These are phyloP conservation scores for Gyrodactylus salaris DNA, from an alignment of 1,140 invertebrate genomes.

Conservation along the genomic window DNA sequence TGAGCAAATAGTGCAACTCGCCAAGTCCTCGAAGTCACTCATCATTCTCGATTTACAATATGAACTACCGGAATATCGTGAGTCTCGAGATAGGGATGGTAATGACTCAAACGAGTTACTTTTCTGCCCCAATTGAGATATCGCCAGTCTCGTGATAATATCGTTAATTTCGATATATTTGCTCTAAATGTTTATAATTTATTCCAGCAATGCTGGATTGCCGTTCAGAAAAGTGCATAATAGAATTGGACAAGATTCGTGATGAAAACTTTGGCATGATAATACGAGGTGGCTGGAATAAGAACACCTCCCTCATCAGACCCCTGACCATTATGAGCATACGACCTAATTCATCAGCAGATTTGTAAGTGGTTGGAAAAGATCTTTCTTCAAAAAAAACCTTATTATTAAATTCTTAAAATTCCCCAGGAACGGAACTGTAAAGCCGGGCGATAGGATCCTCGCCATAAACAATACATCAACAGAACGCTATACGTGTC, in stretches of 20 bases:
- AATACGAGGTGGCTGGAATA: not conserved
- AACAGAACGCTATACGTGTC: not conserved
- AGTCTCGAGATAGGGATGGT: not conserved
- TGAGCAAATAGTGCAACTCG: constrained; percentile 1
- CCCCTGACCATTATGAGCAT: constrained; percentile 1
- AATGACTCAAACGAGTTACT: not conserved
- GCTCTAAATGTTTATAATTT: too few species aligned
- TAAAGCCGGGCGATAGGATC: not conserved
- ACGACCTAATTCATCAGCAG: not conserved
- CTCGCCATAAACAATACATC: not conserved
- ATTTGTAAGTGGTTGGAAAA: not conserved
- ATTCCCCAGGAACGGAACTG: not conserved
- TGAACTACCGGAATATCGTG: constrained; percentile 1
- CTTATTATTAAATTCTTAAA: not conserved
- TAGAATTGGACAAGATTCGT: not conserved
- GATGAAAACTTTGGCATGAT: constrained; percentile 4
- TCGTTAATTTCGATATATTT: too few species aligned
- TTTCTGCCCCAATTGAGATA: too few species aligned
- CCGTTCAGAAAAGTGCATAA: not conserved
- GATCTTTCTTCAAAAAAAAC: too few species aligned
- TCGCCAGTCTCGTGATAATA: too few species aligned
- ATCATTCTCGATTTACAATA: not conserved
- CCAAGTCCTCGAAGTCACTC: constrained; percentile 1
- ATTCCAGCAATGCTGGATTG: not conserved
- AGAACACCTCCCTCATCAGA: not conserved